These are phyloP conservation scores for Amphiprion ocellaris DNA, from an alignment of 2,113 vertebrate genomes.

Conservation along the genomic window DNA sequence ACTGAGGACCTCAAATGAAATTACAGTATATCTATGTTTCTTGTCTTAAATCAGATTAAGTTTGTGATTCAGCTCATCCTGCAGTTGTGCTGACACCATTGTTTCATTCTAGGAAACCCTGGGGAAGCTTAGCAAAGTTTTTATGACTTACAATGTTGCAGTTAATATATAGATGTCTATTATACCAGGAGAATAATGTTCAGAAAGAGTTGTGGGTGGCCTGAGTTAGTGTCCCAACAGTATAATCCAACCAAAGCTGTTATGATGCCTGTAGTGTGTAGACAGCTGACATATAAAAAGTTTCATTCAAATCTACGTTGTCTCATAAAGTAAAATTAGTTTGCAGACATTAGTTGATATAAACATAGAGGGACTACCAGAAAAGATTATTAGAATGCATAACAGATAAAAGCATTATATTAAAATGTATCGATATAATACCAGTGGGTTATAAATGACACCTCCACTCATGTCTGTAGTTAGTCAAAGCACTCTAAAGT, in stretches of 20 bases:
- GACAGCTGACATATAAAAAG: constrained; percentile 28
- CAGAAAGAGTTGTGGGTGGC: neutral
- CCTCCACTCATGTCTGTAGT: no score
- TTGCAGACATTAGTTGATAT: constrained; percentile 12
- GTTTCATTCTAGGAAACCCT: constrained; percentile 17
- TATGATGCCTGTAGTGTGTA: neutral
- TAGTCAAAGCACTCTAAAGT: no score
- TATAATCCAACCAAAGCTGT: constrained; percentile 13
- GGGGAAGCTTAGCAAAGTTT: constrained; percentile 14
- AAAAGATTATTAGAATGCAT: constrained; percentile 5
- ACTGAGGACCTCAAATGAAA: neutral
- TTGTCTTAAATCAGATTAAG: no score
- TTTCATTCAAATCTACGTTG: constrained; percentile 33
- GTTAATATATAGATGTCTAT: constrained; percentile 16
- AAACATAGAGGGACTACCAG: neutral
- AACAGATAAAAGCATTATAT: constrained; percentile 3
- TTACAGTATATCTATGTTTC: neutral
- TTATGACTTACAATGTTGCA: constrained; percentile 17
- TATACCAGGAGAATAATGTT: constrained; percentile 18
- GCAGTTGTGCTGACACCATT: constrained; percentile 12
- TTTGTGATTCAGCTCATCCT: neutral
- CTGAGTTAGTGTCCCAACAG: neutral
- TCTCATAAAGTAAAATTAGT: constrained; percentile 30
- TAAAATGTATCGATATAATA: neutral
- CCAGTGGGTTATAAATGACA: no score